Evolutionary conservation across 1,140 invertebrate species (phyloP).

Genomic region (Hyposmocoma kahamanoa): DNA sequence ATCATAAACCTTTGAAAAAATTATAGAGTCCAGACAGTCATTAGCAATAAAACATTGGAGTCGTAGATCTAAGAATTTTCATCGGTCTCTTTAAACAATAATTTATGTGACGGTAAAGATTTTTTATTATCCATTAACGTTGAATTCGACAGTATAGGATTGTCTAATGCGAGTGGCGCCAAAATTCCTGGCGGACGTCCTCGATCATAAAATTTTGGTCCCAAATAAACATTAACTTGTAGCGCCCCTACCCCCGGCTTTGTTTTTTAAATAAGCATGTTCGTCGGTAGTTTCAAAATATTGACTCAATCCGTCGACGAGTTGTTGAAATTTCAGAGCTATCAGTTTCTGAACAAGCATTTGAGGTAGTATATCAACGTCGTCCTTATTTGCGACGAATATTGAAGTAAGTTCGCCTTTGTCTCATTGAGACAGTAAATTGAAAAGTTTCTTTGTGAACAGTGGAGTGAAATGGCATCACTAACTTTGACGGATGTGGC

Average conservation of each 20-base stretch:
- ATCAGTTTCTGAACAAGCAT: too few relatives aligned
- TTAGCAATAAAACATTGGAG: slow-evolving; percentile 58
- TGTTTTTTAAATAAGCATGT: slow-evolving; percentile 60
- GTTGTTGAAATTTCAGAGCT: not conserved
- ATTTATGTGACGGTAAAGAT: slow-evolving; percentile 66
- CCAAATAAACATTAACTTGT: slow-evolving; percentile 60
- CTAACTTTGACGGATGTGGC: too few relatives aligned
- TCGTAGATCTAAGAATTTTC: slow-evolving; percentile 44
- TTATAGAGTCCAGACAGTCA: slow-evolving; percentile 46
- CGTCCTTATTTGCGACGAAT: too few relatives aligned
- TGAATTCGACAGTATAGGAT: slow-evolving; percentile 58
- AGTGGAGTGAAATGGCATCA: too few relatives aligned
- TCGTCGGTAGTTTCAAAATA: slow-evolving; percentile 44
- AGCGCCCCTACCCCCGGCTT: slow-evolving; percentile 37
- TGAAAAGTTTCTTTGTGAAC: too few relatives aligned
- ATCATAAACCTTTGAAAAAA: too few relatives aligned
- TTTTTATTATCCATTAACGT: slow-evolving; percentile 68
- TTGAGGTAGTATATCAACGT: too few relatives aligned
- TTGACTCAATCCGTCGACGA: slow-evolving; percentile 31
- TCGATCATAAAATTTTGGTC: slow-evolving; percentile 49
- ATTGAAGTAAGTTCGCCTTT: too few relatives aligned
- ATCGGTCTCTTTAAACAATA: slow-evolving; percentile 61
- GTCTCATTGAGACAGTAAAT: too few relatives aligned
- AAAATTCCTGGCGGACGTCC: slow-evolving; percentile 50
- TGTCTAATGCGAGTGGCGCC: slow-evolving; percentile 65